Conservation (phyloP, 2,888 invertebrate genomes). For the Eulithis prunata region DNA sequence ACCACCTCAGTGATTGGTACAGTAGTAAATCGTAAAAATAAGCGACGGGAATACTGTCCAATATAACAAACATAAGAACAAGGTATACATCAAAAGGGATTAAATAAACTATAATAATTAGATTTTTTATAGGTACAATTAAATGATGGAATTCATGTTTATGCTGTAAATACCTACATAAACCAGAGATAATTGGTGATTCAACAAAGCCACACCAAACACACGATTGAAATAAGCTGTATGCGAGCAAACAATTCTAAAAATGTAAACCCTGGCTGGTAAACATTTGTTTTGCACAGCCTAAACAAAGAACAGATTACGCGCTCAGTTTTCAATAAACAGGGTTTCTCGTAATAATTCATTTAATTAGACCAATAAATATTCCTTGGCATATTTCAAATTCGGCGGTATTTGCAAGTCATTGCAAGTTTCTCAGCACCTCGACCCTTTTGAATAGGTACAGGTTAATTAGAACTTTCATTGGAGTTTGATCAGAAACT, state of each 20-base stretch:
- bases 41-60: no score
- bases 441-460: constrained; percentile 8
- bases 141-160: no score
- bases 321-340: constrained; percentile 17
- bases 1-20: no score
- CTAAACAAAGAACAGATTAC: constrained; percentile 25
- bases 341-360: constrained; percentile 9
- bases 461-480: constrained; percentile 4
- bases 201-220: constrained; percentile 17
- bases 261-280: constrained; percentile 15
- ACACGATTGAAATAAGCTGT: constrained; percentile 17
- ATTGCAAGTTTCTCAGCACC: not conserved
- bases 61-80: no score
- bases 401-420: constrained; percentile 3
- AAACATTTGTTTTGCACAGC: constrained; percentile 27
- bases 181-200: constrained; percentile 16
- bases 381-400: constrained; percentile 12
- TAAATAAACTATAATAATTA: not conserved
- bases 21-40: no score
- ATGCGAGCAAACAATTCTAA: constrained; percentile 25
- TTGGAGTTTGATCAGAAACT: no score
- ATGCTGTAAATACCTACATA: constrained; percentile 8
- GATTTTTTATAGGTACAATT: not conserved
- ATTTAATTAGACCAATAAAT: not conserved
- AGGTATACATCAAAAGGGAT: not conserved